A percentile compares a stretch with the other conserved stretches of the same genome.
Evolutionary conservation across 2,113 vertebrate genomes (phyloP).

Genomic region (Hyperoodon ampullatus): DNA sequence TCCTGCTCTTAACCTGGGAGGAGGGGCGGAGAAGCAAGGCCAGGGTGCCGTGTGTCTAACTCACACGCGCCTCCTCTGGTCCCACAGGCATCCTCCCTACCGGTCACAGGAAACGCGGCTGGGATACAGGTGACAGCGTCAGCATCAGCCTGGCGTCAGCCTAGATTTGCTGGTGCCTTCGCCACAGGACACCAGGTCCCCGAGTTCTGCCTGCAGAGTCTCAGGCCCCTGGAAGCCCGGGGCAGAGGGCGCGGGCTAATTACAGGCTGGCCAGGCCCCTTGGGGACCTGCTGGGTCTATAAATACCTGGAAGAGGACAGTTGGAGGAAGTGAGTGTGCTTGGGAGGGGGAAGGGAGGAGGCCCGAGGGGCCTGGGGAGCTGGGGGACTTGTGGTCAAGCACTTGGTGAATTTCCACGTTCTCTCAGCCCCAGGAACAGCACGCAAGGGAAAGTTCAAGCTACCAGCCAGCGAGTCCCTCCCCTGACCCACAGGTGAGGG

Average conservation of each 20-base stretch:
- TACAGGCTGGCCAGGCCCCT: background rate
- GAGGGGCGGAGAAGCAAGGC: background rate
- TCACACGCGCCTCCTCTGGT: rapidly evolving
- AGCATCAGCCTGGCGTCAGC: background rate
- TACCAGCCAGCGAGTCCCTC: background rate
- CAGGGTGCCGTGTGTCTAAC: background rate
- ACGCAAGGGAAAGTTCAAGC: background rate
- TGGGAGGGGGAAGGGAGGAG: too few relatives aligned
- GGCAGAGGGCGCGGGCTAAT: background rate
- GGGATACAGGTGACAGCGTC: background rate
- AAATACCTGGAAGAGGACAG: background rate
- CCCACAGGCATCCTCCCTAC: too few relatives aligned
- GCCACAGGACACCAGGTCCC: background rate
- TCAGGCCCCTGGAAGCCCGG: background rate
- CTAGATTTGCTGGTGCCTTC: background rate
- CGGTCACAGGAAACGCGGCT: background rate
- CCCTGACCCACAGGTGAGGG: rapidly evolving
- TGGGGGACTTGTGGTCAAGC: background rate
- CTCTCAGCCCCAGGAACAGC: background rate
- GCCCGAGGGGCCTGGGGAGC: background rate
- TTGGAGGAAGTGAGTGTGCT: background rate
- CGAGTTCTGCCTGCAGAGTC: background rate
- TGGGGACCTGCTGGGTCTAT: background rate
- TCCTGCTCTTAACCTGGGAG: background rate
- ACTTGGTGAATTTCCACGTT: background rate